Evolutionary conservation across 1,140 invertebrate genomes (phyloP).

Genomic region (roundworm (Caenorhabditis elegans)): WBcel235 BX284604.4:10505001-10505500

Average conservation of each 20-base stretch:
- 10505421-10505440: too few species aligned
- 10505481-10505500: too few species aligned
- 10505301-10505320: not conserved
- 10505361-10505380: not conserved
- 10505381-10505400: not conserved
- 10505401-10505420: not conserved
- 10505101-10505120: constrained; percentile 20
- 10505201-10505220: constrained; percentile 34
- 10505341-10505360: not conserved
- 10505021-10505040: not conserved
- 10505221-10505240: constrained; percentile 5
- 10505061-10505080: not conserved
- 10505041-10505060: not conserved
- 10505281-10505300: constrained; percentile 22
- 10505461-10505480: too few species aligned
- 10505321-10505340: not conserved
- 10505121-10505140: constrained; percentile 12
- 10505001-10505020: not conserved
- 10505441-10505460: too few species aligned
- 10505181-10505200: constrained; percentile 31
- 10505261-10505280: not conserved
- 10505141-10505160: not conserved
- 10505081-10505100: too few species aligned
- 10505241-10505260: not conserved
- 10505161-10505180: not conserved